phyloP scores from a whole-genome alignment of 2,888 invertebrate genomes.

The Andrena dorsata region DNA sequence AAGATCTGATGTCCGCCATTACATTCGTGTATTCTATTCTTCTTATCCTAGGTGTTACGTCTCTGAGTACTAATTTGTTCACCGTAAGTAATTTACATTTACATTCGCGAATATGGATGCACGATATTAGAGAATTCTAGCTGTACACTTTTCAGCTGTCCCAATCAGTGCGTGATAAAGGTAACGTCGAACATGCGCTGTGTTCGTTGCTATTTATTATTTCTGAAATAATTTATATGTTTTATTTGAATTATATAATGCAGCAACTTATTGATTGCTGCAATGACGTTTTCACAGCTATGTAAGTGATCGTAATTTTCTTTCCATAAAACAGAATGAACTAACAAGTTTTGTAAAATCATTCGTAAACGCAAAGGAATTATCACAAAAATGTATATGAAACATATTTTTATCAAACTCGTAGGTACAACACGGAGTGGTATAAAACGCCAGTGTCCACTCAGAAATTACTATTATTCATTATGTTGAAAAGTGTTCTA shows the following conservation, averaged over 20 bases:
- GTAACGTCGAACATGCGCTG: background rate
- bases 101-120: background rate
- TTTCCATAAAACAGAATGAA: background rate
- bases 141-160: background rate
- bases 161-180: background rate
- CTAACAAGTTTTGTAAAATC: background rate
- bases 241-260: background rate
- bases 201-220: background rate
- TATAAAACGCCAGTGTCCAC: background rate
- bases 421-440: background rate
- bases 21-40: background rate
- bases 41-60: background rate
- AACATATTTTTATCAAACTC: background rate
- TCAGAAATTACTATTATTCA: background rate
- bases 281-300: background rate
- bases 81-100: constrained; percentile 2
- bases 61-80: background rate
- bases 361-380: background rate
- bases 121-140: background rate
- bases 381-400: background rate
- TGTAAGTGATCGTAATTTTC: background rate
- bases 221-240: background rate
- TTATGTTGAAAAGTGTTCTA: background rate
- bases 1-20: background rate
- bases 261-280: background rate